A percentile compares a stretch with the other conserved stretches of the same genome.
Conservation (phyloP, 2,888 invertebrate species). For the Agrotis clavis region DNA sequence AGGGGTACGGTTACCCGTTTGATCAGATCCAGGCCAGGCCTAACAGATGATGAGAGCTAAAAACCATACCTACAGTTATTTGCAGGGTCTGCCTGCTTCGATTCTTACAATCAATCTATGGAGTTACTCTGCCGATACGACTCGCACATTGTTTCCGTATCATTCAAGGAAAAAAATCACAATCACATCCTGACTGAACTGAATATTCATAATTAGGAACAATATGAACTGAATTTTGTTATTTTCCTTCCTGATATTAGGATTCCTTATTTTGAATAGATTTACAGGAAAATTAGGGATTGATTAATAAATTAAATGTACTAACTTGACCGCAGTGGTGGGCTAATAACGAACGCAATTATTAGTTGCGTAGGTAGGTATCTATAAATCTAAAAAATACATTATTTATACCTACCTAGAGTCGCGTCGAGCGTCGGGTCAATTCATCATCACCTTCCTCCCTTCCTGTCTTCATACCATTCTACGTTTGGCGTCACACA, state of each 20-base stretch:
- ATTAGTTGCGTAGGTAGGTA: too few species aligned
- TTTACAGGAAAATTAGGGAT: slow-evolving; percentile 8
- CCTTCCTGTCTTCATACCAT: too few species aligned
- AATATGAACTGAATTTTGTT: neutral
- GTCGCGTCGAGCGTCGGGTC: too few species aligned
- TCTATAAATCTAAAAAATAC: neutral
- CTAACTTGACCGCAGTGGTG: neutral
- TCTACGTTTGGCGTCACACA: too few species aligned
- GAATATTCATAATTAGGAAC: neutral
- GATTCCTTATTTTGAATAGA: neutral
- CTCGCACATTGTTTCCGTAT: neutral
- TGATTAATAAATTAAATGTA: neutral
- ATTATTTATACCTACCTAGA: too few species aligned
- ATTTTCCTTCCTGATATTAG: slow-evolving; percentile 9
- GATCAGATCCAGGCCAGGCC: too few species aligned
- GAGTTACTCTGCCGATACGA: neutral
- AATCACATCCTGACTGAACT: neutral
- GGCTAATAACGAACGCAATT: neutral
- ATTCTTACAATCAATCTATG: neutral
- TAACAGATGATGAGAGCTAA: neutral
- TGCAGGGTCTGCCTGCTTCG: neutral
- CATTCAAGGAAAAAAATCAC: neutral
- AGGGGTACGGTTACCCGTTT: too few species aligned
- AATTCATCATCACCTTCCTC: too few species aligned
- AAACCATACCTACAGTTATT: neutral